Evolutionary conservation across 2,888 invertebrate species (phyloP).

Genomic region (Chymomyza procnemis): DNA sequence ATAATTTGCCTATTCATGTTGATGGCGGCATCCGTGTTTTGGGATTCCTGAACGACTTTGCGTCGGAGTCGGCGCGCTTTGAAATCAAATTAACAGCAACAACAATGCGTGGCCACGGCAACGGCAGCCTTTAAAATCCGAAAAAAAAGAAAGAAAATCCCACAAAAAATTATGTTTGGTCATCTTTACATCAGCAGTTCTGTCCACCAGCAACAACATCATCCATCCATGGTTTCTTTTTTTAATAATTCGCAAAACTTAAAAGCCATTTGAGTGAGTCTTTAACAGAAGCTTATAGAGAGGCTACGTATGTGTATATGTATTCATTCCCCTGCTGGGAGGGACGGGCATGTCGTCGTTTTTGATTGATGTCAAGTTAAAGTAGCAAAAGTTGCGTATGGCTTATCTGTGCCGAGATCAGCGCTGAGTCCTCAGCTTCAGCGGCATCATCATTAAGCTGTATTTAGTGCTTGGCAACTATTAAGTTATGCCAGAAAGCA

Average conservation of each 20-base stretch:
- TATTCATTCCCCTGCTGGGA: background rate
- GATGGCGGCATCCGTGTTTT: slow-evolving; percentile 18
- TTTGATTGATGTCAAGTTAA: slow-evolving; percentile 63
- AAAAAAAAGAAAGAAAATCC: slow-evolving; percentile 36
- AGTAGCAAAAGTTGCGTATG: slow-evolving; percentile 50
- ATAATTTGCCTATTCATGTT: slow-evolving; percentile 67
- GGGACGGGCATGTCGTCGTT: background rate
- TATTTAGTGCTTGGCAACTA: background rate
- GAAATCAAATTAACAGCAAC: slow-evolving; percentile 64
- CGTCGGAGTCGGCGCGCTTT: slow-evolving; percentile 52
- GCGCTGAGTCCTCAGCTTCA: slow-evolving; percentile 5
- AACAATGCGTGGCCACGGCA: slow-evolving; percentile 14
- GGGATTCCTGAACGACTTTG: slow-evolving; percentile 2
- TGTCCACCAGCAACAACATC: background rate
- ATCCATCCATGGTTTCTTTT: background rate
- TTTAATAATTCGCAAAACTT: slow-evolving; percentile 47
- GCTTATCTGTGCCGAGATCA: slow-evolving; percentile 46
- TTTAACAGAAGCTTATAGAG: slow-evolving; percentile 54
- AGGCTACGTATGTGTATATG: background rate
- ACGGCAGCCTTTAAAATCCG: background rate
- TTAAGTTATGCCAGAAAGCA: background rate
- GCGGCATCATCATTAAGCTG: slow-evolving; percentile 31
- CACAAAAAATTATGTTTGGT: slow-evolving; percentile 57
- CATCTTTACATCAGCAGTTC: slow-evolving; percentile 64
- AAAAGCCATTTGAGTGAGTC: slow-evolving; percentile 65